Evolutionary conservation across 2,797 vertebrate genomes (phyloP), one percentile per base, ranked within the genome.

Genomic region (Halcyon smyrnensis): DNA sequence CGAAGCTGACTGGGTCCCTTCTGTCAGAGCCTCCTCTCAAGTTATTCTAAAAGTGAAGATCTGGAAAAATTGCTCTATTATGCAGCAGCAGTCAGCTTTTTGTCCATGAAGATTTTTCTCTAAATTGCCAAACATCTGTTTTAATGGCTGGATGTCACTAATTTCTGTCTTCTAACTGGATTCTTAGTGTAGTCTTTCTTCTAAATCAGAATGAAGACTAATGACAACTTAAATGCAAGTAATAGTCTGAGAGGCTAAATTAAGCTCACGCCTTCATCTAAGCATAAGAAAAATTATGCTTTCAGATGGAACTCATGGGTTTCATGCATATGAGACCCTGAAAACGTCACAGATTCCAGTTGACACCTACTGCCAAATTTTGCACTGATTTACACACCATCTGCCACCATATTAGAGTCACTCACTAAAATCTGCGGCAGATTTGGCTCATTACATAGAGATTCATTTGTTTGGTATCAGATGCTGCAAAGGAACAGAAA

Each of bases 331-430:
- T 0, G 2, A 37, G 15, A 67, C n/a, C 18, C 64, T 48, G n/a
- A 46, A 95, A 93, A 70, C 48, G 64, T 57, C 28, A 63, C 23
- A 84, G 57, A 83, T 64, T 89, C 45, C 36, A 70, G 16, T 87
- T 67, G 84, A 70, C 23, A 74, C 7, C 15, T 77, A 59, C 21
- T 65, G 62, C 53, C 86, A 89, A 89, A 74, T 89, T 95, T 95
- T 97, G 32, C 89, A 87, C 89, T 93, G 84, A 96, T 96, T 96
- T 95, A 91, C 84, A 46, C 46, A 92, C 59, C 71, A 87, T 94
- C 95, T 96, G 84, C 64, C 71, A 87, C 56, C 53, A 74, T 74
- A 80, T 83, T 92, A 85, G 36, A 89, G 25, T 60, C 50, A 95
- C 36, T 84, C 43, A 91, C 84, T 93, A 74, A 85, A 95, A 95